Conservation (phyloP, 2,888 invertebrate genomes). For the Ophonus ardosiacus region DNA sequence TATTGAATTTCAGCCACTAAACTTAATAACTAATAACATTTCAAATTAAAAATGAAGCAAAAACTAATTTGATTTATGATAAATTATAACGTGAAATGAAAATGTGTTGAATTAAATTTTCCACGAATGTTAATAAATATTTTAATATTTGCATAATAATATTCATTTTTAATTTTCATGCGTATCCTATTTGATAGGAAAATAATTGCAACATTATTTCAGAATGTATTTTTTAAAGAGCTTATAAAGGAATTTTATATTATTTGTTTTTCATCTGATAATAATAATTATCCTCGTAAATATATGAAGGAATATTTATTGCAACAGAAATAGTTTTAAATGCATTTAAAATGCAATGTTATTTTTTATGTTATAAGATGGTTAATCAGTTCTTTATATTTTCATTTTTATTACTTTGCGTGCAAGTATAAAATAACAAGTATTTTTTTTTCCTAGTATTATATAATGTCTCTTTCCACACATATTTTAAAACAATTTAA, state of each 20-base stretch:
- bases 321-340: neutral
- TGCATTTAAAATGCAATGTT: neutral
- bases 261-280: too few species aligned
- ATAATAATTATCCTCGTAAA: neutral
- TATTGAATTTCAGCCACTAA: neutral
- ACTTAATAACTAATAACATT: neutral
- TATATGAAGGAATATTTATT: neutral
- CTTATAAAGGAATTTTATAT: too few species aligned
- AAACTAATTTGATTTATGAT: neutral
- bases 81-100: neutral
- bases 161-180: neutral
- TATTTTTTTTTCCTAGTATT: neutral
- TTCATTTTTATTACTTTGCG: neutral
- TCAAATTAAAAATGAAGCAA: neutral
- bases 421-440: neutral
- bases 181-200: neutral
- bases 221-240: too few species aligned
- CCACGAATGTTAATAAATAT: neutral
- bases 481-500: neutral
- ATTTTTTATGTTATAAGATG: neutral
- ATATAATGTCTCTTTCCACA: neutral
- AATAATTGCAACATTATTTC: neutral
- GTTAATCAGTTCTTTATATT: too few species aligned
- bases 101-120: neutral
- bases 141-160: neutral